phyloP scores from a whole-genome alignment of 1,140 invertebrate species.

The Heterodera schachtii region DNA sequence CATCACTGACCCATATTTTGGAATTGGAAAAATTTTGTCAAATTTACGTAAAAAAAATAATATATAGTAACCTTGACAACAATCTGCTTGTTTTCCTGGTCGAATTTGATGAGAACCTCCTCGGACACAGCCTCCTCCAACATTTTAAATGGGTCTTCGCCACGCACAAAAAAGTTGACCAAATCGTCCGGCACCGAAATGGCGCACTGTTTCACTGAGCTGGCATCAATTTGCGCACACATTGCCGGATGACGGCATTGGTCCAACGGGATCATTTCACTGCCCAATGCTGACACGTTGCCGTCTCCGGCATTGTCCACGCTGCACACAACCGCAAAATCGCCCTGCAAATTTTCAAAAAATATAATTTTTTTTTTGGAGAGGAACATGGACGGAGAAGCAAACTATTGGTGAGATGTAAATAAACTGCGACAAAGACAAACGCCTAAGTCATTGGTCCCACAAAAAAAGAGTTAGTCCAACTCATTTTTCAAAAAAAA shows the following conservation, averaged over 20 bases:
- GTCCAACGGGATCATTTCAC: constrained; percentile 16
- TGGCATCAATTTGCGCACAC: background rate
- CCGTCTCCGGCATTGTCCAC: constrained; percentile 10
- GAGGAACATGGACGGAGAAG: too few relatives aligned
- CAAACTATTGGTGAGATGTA: background rate
- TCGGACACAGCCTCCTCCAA: constrained; percentile 4
- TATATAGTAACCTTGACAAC: constrained; percentile 12
- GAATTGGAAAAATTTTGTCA: too few relatives aligned
- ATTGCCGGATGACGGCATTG: constrained; percentile 22
- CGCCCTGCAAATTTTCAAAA: constrained; percentile 31
- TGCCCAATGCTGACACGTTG: constrained; percentile 19
- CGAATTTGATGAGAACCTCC: constrained; percentile 21
- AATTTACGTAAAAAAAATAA: too few relatives aligned
- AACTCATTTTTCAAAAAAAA: too few relatives aligned
- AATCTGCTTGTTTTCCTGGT: constrained; percentile 9
- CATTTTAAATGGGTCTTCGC: constrained; percentile 22
- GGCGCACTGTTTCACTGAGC: constrained; percentile 16
- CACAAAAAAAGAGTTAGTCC: too few relatives aligned
- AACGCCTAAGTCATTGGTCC: too few relatives aligned
- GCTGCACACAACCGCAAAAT: constrained; percentile 44
- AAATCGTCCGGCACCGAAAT: constrained; percentile 40
- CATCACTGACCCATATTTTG: too few relatives aligned
- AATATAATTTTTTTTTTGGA: background rate
- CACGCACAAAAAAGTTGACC: constrained; percentile 34
- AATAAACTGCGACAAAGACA: too few relatives aligned